Base-by-base conservation (phyloP, 2,797 vertebrate genomes). In the Darevskia nairensis region DNA sequence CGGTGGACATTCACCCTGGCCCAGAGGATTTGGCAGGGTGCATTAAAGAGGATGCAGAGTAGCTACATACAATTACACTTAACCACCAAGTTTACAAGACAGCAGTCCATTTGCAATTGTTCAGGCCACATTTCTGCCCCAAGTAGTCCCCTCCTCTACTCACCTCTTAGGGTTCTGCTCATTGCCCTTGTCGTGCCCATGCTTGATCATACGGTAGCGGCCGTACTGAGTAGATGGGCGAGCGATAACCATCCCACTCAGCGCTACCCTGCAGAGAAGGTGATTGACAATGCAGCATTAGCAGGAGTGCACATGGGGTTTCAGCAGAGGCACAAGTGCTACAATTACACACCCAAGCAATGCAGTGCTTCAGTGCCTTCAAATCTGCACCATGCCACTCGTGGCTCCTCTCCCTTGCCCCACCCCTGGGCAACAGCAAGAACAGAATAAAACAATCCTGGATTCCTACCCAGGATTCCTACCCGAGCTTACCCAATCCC, bases 161-260 rank as follows among this genome's bases (percentile, higher is more conserved):
- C 93, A 98, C 97, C 98, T 97, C 91, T 96, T 96, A 4, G 97
- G 97, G 89, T 98, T 98, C 77, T 96, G 94, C 17, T 97, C 96
- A 1, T 97, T 98, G 89, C 98, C 98, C 77, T 96, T 92, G 89
- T 98, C 98, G 50, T 97, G 95, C 59, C 97, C 97, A 94, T 98
- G 98, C 93, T 98, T 98, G 75, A 98, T 98, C 97, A 98, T 98
- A 92, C 97, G 98, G 94, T 98, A 98, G 25, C 95, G 94, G n/a
- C 98, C 97, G 3, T 97, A 88, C 35, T 94, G 96, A 85, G 98
- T 50, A 0, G 97, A 96, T 0, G 98, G 98, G 11, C 98, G 97
- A 66, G 95, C 95, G 93, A 98, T 98, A 61, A 95, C 92, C 98
- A 98, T 97, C 23, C 97, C 97, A 1, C 95, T 97, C 80, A 98